phyloP scores from a whole-genome alignment of 2,888 invertebrate genomes.

The Sycophila texana region DNA sequence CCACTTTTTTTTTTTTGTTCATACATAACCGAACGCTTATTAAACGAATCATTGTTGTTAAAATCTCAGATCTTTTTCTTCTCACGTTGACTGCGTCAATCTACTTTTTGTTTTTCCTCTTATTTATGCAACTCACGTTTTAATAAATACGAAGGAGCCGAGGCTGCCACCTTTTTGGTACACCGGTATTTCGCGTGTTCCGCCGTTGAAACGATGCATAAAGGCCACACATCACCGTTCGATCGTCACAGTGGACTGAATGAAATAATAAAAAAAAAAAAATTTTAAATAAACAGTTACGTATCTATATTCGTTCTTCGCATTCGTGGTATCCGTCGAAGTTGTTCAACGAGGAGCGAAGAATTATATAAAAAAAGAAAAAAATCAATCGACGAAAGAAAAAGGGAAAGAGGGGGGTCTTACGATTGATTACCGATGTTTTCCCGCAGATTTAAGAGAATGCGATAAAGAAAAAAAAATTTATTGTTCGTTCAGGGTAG shows the following conservation, averaged over 20 bases:
- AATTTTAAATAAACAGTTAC: background rate
- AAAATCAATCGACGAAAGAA: background rate
- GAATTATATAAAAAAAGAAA: too few species aligned
- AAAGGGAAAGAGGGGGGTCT: conserved; percentile 33
- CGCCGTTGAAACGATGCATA: conserved; percentile 13
- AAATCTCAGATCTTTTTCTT: conserved; percentile 24
- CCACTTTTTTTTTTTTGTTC: conserved; percentile 42
- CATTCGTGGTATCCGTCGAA: background rate
- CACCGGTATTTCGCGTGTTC: conserved; percentile 16
- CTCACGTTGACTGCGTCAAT: conserved; percentile 12
- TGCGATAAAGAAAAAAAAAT: conserved; percentile 26
- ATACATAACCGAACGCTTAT: conserved; percentile 33
- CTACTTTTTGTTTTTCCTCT: conserved; percentile 22
- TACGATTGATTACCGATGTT: conserved; percentile 39
- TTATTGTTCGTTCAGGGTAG: conserved; percentile 52
- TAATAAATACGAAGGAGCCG: conserved; percentile 18
- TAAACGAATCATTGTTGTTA: conserved; percentile 47
- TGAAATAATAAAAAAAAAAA: background rate
- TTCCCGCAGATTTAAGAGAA: conserved; percentile 29
- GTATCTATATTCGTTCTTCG: conserved; percentile 2
- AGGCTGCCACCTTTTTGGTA: conserved; percentile 1
- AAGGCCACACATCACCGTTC: background rate
- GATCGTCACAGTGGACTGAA: conserved; percentile 21
- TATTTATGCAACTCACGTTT: conserved; percentile 37
- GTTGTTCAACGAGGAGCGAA: too few species aligned